Conservation (phyloP, 1,140 invertebrate genomes). For the Hycleus cichorii region DNA sequence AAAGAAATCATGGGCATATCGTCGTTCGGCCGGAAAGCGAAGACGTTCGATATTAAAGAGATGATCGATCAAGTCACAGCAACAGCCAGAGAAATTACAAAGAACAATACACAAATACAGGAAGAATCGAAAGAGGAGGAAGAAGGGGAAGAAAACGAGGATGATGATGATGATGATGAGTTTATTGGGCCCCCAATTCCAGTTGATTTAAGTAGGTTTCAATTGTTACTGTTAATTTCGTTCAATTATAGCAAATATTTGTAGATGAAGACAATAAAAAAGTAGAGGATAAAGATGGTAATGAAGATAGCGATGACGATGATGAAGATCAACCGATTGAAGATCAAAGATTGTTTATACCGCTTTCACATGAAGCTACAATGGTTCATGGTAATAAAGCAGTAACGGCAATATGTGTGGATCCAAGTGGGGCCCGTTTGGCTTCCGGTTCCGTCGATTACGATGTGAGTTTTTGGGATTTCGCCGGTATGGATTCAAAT, state of each 20-base stretch:
- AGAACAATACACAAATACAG: slow-evolving; percentile 16
- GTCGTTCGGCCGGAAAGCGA: slow-evolving; percentile 70
- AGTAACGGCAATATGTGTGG: slow-evolving; percentile 78
- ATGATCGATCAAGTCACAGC: slow-evolving; percentile 46
- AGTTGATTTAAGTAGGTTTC: slow-evolving; percentile 5
- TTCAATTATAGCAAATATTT: slow-evolving; percentile 1
- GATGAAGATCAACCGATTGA: slow-evolving; percentile 47
- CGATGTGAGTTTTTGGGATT: slow-evolving; percentile 96
- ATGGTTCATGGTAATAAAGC: slow-evolving; percentile 82
- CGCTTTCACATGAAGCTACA: slow-evolving; percentile 70
- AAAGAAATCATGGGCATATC: slow-evolving; percentile 68
- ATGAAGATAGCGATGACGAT: slow-evolving; percentile 42
- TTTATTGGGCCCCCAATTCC: slow-evolving; percentile 56
- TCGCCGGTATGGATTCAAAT: slow-evolving; percentile 92
- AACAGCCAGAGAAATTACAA: slow-evolving; percentile 40
- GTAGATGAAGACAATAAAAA: not conserved
- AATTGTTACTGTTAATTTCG: not conserved
- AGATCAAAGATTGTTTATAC: slow-evolving; percentile 56
- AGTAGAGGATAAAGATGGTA: not conserved
- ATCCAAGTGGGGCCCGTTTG: slow-evolving; percentile 86
- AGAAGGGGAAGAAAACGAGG: slow-evolving; percentile 27
- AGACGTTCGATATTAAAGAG: slow-evolving; percentile 61
- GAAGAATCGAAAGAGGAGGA: slow-evolving; percentile 25
- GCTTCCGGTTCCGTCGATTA: slow-evolving; percentile 90
- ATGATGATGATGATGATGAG: slow-evolving; percentile 46